Evolutionary conservation across 2,113 vertebrate genomes (phyloP), one percentile per base, ranked within the genome.

Genomic region (Nicator chloris): DNA sequence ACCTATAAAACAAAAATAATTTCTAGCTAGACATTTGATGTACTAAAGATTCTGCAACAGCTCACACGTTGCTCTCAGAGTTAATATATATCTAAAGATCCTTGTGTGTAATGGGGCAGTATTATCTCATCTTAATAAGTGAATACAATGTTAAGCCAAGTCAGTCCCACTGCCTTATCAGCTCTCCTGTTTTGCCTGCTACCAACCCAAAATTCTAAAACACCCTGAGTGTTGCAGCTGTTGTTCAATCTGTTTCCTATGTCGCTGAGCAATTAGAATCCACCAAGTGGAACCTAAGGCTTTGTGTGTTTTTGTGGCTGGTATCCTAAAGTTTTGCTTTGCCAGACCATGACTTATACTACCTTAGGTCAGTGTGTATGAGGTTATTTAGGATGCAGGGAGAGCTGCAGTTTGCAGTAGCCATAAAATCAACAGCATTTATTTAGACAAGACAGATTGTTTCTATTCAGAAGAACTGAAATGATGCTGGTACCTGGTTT

Each of bases 401-500:
- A 37, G 9, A 40, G 2, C 16, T 37, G 44, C 19, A 4, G 57
- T 45, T 39, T 11, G n/a, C 59, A 54, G 27, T 15, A 39, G 15
- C 39, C 22, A 33, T 78, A 69, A 33, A 86, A 78, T 11, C 6
- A 1, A 27, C 8, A 49, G 13, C 20, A 54, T 70, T 65, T 60
- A 54, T 65, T 69, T 60, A 44, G 33, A 37, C 0, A 9, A 59
- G 15, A 30, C 3, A 18, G 35, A 24, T 8, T 44, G 11, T 10
- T 64, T 50, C 57, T 70, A 22, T 50, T 75, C 45, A n/a, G 40
- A 66, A 76, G 49, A 68, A 39, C 7, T 44, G 15, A 79, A 68
- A 40, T 60, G 0, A 24, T 40, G 5, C 6, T 42, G 9, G 9
- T 11, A 45, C 10, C 39, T 12, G 3, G 4, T 26, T 40, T 50